A percentile compares a stretch with the other conserved stretches of the same genome.
Evolutionary conservation across 1,140 invertebrate species (phyloP).

Genomic region (Ephestia elutella): DNA sequence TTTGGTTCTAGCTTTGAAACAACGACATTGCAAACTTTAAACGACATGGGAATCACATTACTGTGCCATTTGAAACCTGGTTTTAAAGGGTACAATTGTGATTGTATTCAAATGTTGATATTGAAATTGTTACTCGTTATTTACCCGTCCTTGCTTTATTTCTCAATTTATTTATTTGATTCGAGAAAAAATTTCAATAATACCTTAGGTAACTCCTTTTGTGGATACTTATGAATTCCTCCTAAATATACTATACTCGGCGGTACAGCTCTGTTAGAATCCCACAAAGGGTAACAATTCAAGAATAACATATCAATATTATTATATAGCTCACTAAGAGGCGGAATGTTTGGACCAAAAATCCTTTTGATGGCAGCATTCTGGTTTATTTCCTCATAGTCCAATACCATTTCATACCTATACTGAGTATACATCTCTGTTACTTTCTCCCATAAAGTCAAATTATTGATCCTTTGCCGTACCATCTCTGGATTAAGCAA

Average conservation of each 20-base stretch:
- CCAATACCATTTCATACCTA: slow-evolving; percentile 1
- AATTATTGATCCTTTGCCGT: slow-evolving; percentile 8
- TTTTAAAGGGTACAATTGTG: too few relatives aligned
- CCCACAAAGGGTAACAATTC: slow-evolving; percentile 62
- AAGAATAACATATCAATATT: slow-evolving; percentile 72
- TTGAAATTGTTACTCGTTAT: too few relatives aligned
- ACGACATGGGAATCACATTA: too few relatives aligned
- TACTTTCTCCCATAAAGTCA: slow-evolving; percentile 27
- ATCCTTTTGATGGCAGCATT: slow-evolving; percentile 16
- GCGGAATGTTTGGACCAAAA: slow-evolving; percentile 51
- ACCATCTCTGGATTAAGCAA: slow-evolving; percentile 27
- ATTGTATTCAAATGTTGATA: too few relatives aligned
- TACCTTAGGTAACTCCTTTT: slow-evolving; percentile 38
- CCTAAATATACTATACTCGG: slow-evolving; percentile 61
- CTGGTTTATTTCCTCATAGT: slow-evolving; percentile 5
- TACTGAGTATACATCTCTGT: slow-evolving; percentile 15
- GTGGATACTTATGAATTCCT: slow-evolving; percentile 52
- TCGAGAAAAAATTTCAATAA: too few relatives aligned
- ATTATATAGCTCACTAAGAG: slow-evolving; percentile 49
- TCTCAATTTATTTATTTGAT: too few relatives aligned
- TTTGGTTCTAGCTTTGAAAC: too few relatives aligned
- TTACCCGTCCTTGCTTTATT: too few relatives aligned
- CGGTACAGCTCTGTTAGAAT: slow-evolving; percentile 51
- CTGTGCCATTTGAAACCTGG: too few relatives aligned
- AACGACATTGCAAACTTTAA: too few relatives aligned